Percentiles rank a stretch among this genome's conserved stretches.
Evolutionary conservation across 1,140 invertebrate genomes (phyloP).

Genomic region (Drosophila varians): DNA sequence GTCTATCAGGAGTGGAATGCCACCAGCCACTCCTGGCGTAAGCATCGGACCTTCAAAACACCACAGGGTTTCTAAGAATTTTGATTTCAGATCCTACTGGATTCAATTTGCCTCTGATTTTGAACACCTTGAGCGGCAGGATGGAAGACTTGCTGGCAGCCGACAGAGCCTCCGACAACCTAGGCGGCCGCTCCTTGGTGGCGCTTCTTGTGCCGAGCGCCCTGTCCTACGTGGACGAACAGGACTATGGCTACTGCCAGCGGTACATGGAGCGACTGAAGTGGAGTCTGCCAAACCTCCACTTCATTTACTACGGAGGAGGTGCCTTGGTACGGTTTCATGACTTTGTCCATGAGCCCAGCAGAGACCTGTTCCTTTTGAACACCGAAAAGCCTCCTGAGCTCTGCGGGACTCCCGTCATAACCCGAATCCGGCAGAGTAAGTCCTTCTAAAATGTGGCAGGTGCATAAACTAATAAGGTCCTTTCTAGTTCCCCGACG

Average conservation of each 20-base stretch:
- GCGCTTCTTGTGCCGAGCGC: constrained; percentile 84
- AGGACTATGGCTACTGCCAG: constrained; percentile 84
- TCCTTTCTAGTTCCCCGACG: constrained; percentile 85
- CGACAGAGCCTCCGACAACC: constrained; percentile 76
- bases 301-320: constrained; percentile 84
- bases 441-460: too few relatives aligned
- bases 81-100: constrained; percentile 68
- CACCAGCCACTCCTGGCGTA: constrained; percentile 85
- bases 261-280: constrained; percentile 83
- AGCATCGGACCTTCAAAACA: constrained; percentile 37
- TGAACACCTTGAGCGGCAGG: constrained; percentile 79
- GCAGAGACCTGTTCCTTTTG: constrained; percentile 80
- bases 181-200: constrained; percentile 85
- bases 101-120: constrained; percentile 84
- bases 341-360: constrained; percentile 82
- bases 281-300: constrained; percentile 85
- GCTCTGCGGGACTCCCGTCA: constrained; percentile 52
- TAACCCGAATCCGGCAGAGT: constrained; percentile 75
- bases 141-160: constrained; percentile 82
- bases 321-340: constrained; percentile 84
- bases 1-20: constrained; percentile 85
- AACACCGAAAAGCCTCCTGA: constrained; percentile 50
- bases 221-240: constrained; percentile 73
- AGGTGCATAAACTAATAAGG: neutral
- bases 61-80: neutral